Evolutionary conservation across 1,140 invertebrate genomes (phyloP), one percentile per base, ranked within the genome.

Genomic region (Listronotus oregonensis): DNA sequence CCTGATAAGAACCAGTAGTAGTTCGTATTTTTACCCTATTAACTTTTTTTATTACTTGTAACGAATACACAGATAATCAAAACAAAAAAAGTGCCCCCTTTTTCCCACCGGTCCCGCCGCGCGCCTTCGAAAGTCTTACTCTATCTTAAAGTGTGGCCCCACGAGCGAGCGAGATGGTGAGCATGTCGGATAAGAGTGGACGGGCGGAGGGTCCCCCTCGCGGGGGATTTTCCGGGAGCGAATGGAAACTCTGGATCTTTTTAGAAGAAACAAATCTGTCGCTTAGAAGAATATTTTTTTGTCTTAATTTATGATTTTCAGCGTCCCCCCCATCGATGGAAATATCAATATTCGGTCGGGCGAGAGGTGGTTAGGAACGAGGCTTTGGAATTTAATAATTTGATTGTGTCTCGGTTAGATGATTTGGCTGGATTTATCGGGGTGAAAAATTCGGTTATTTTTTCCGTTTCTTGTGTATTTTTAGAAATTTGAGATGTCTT

Each of bases 261-360:
- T 62, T 40, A 47, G 42, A 44, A 34, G 50, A 62, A 54, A 44
- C 37, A 62, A 61, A 50, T 46, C 60, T 62, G 50, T 62, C 60
- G 60, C 60, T 62, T 62, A 52, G 50, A 52, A n/a, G 17, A 46
- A 46, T 42, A 18, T 40, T 39, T 42, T 62, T 62, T 42, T 54
- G 7, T 9, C 34, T 18, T 62, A 44, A 62, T 62, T 62, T 62
- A 54, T 62, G 27, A 51, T 61, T 61, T 51, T 46, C 52, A 62
- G 60, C n/a, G n/a, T n/a, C n/a, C 50, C 37, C 15, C 34, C 21
- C 5, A 27, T 34, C 34, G 47, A 56, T 21, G 32, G 11, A 37
- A 12, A 52, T 49, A 49, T 49, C 15, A 49, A 42, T 39, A 37
- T 55, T 34, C n/a, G 10, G 12, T 27, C 47, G 18, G n/a, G n/a